Conservation (phyloP, 2,888 invertebrate genomes). For the Cephus runcator region DNA sequence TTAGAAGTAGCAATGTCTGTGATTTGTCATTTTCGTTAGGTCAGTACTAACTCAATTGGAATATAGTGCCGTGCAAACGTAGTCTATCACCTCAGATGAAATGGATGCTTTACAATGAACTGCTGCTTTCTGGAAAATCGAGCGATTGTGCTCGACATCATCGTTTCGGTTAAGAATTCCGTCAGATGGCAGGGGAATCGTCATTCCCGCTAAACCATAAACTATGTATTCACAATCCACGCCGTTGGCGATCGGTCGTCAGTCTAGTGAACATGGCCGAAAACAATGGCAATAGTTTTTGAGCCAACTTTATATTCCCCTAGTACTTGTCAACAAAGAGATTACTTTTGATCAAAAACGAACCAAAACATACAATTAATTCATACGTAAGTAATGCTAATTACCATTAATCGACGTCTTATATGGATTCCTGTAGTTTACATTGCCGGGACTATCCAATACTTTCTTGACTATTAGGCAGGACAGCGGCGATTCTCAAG, state of each 20-base stretch:
- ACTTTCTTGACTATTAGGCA: background rate
- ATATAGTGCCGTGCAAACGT: too few species aligned
- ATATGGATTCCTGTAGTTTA: background rate
- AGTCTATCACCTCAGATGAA: background rate
- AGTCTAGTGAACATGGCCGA: constrained; percentile 58
- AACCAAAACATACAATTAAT: constrained; percentile 22
- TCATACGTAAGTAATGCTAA: constrained; percentile 31
- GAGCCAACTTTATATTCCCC: constrained; percentile 42
- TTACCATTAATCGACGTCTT: constrained; percentile 6
- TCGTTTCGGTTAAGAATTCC: background rate
- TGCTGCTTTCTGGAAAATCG: background rate
- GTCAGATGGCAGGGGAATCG: background rate
- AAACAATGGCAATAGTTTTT: constrained; percentile 55
- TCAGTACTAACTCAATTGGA: too few species aligned
- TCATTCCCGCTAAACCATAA: background rate
- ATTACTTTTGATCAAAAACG: constrained; percentile 34
- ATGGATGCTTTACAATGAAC: background rate
- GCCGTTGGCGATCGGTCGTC: constrained; percentile 32
- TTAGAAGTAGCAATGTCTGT: too few species aligned
- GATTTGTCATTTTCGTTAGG: too few species aligned
- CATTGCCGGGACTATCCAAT: background rate
- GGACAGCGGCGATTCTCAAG: background rate
- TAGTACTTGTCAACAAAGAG: constrained; percentile 53
- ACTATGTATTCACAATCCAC: background rate
- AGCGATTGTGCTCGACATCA: background rate